Conservation (phyloP, 2,797 vertebrate genomes). For the Myotis vivesi region DNA sequence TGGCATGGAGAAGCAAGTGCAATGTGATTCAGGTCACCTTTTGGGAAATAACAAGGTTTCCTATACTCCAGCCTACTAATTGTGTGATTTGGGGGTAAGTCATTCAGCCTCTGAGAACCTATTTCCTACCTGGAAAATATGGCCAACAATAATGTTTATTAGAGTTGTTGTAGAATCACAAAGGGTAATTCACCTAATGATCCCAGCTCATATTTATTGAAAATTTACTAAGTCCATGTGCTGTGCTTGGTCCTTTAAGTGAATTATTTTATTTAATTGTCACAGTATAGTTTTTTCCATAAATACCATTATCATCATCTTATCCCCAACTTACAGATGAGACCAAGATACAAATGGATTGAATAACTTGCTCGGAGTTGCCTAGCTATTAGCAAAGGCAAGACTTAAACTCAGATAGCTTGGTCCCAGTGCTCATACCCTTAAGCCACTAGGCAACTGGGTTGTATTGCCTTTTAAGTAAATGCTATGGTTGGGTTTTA, state of each 20-base stretch:
- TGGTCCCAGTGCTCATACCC: not conserved
- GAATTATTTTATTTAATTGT: not conserved
- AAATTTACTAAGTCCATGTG: not conserved
- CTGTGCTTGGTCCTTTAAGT: not conserved
- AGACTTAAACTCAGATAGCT: not conserved
- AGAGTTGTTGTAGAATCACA: not conserved
- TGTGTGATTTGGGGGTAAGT: not conserved
- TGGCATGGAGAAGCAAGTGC: not conserved
- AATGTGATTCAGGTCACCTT: not conserved
- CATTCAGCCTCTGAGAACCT: not conserved
- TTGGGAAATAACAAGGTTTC: not conserved
- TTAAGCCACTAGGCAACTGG: not conserved
- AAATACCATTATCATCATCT: not conserved
- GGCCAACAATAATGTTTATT: not conserved
- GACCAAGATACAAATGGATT: not conserved
- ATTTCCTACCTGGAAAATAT: not conserved
- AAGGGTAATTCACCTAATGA: not conserved
- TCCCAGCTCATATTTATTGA: not conserved
- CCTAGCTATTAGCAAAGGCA: not conserved
- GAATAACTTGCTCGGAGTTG: not conserved
- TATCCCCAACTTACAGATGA: not conserved
- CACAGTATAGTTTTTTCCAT: not conserved
- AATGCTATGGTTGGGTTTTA: not conserved
- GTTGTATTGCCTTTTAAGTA: not conserved
- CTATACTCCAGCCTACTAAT: not conserved